Base-by-base conservation (phyloP, 2,888 invertebrate species). In the Synergus itoensis region DNA sequence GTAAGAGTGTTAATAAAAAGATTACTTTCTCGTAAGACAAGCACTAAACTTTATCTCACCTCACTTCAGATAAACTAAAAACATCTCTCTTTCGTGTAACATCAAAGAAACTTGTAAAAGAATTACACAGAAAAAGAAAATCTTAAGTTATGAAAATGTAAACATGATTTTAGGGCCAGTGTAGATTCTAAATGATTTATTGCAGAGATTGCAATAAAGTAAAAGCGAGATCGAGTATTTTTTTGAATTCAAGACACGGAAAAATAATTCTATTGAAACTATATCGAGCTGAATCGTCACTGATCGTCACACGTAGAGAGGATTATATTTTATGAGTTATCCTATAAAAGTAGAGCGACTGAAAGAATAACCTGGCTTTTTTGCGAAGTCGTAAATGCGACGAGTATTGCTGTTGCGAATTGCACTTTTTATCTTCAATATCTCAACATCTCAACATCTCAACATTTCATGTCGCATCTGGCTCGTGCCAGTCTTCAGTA, bases 401-500 rank as follows among this genome's bases (percentile, higher is more conserved):
- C 60, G 12, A 60, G 21, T 60, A 21, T 3, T 60, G 60, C 60
- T 60, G n/a, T 5, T n/a, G 21, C 21, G 60, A 60, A 60, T 21
- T 21, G 60, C 21, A 21, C 60, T 60, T 21, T 21, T 21, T 12
- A 60, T 60, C 12, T 60, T 60, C 21, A 4, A 60, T 60, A 60
- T 60, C 41, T 62, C 16, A 21, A n/a, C 21, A 18, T 36, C 18
- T 41, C 18, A 28, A 3, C 28, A 28, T 28, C 28, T 28, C 28
- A 28, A 28, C 28, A 28, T 28, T 28, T 28, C 28, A 36, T 75
- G 57, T 75, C 45, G 28, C 75, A 75, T 60, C 36, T 76, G 76
- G 40, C 60, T 76, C 62, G 62, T 76, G 18, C 76, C 76, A 73
- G 62, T n/a, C 53, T 76, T 16, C 60, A 43, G 60, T 41, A 18